These are phyloP conservation scores for Acleris holmiana DNA, from an alignment of 2,888 invertebrate genomes.

Conservation along the genomic window DNA sequence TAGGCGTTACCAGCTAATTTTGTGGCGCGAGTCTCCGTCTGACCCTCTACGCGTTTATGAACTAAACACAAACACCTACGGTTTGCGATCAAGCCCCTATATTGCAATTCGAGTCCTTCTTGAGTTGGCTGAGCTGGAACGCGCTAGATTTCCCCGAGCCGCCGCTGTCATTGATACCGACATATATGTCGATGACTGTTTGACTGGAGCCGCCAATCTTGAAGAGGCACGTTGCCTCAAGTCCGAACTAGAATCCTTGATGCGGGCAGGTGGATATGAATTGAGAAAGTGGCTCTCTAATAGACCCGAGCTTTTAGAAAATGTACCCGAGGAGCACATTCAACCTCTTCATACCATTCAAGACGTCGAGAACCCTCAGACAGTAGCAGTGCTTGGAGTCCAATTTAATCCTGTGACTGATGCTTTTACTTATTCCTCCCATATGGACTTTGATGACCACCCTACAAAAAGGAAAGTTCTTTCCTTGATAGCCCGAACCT, in stretches of 20 bases:
- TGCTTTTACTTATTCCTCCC: conserved; percentile 1
- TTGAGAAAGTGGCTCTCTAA: conserved; percentile 19
- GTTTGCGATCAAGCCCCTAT: not conserved
- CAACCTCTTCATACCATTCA: not conserved
- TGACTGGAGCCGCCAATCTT: not conserved
- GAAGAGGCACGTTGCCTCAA: not conserved
- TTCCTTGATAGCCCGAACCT: conserved; percentile 1
- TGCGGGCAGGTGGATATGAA: conserved; percentile 15
- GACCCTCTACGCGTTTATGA: conserved; percentile 14
- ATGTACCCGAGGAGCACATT: not conserved
- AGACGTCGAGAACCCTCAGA: not conserved
- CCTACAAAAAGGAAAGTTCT: conserved; percentile 1
- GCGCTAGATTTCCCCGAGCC: not conserved
- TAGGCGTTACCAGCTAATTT: conserved; percentile 18
- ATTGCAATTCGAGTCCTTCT: conserved; percentile 13
- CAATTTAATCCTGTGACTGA: conserved; percentile 13
- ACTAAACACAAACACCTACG: conserved; percentile 11
- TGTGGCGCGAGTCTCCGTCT: conserved; percentile 12
- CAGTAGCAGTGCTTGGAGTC: conserved; percentile 8
- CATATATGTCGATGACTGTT: not conserved
- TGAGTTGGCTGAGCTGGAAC: not conserved
- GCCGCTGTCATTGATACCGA: not conserved
- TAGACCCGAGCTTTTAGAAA: not conserved
- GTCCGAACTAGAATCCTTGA: conserved; percentile 5
- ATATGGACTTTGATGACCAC: not conserved